phyloP scores from a whole-genome alignment of 2,113 vertebrate genomes.

The Strix aluco region DNA sequence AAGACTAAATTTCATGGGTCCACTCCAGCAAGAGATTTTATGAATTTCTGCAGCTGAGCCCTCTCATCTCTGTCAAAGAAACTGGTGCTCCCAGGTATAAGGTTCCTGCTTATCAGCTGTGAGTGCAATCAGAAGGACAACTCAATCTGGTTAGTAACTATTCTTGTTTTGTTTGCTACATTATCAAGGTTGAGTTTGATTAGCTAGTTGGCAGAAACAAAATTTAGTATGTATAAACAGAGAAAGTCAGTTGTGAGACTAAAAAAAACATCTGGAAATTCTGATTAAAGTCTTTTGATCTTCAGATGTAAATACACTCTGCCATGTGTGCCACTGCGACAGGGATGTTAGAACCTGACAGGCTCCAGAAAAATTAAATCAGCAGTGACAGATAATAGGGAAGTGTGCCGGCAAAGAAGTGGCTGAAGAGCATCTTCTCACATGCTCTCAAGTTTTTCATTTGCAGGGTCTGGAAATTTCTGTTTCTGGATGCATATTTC shows the following conservation, averaged over 20 bases:
- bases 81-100: neutral
- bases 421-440: neutral
- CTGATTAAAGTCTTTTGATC: neutral
- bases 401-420: neutral
- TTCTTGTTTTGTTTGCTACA: neutral
- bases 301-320: neutral
- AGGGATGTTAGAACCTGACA: neutral
- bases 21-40: neutral
- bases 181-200: neutral
- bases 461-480: neutral
- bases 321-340: neutral
- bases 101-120: neutral
- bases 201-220: neutral
- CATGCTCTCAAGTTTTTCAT: neutral
- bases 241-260: neutral
- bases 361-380: neutral
- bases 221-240: neutral
- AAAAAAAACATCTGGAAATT: neutral
- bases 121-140: neutral
- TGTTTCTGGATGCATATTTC: neutral
- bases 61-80: neutral
- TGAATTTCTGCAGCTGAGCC: rapidly evolving
- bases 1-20: neutral
- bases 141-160: neutral
- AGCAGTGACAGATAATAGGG: neutral